A percentile compares a stretch with the other conserved stretches of the same genome.
Evolutionary conservation across 2,113 vertebrate species (phyloP).

Genomic region (Amphiprion percula): DNA sequence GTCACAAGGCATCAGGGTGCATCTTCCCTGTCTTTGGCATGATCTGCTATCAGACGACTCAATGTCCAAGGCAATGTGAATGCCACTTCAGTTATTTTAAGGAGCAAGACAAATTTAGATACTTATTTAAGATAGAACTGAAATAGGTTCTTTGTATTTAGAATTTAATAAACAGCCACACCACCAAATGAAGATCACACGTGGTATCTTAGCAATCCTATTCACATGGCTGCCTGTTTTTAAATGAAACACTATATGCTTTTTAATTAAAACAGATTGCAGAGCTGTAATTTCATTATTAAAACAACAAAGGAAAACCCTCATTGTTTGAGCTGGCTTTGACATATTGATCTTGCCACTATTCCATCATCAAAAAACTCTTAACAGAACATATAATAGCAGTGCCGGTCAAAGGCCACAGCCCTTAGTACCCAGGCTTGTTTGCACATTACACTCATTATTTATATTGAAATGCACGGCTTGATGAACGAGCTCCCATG

Average conservation of each 20-base stretch:
- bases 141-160: background rate
- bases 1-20: conserved; percentile 65
- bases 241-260: background rate
- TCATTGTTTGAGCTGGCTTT: conserved; percentile 16
- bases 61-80: conserved; percentile 14
- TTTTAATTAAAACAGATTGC: conserved; percentile 3
- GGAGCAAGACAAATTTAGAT: background rate
- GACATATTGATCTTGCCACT: conserved; percentile 34
- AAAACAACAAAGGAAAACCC: conserved; percentile 23
- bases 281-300: conserved; percentile 2
- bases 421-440: conserved; percentile 38
- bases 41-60: conserved; percentile 32
- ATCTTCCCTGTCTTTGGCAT: conserved; percentile 31
- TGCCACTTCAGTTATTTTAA: conserved; percentile 25
- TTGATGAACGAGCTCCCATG: conserved; percentile 67
- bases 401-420: conserved; percentile 54
- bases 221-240: background rate
- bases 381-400: conserved; percentile 44
- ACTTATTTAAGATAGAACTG: background rate
- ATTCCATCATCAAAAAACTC: conserved; percentile 38
- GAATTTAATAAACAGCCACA: background rate
- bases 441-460: conserved; percentile 69
- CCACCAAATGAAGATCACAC: background rate
- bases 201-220: no score
- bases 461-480: conserved; percentile 55